Conservation (phyloP, 2,113 vertebrate genomes). For the Nymphicus hollandicus region DNA sequence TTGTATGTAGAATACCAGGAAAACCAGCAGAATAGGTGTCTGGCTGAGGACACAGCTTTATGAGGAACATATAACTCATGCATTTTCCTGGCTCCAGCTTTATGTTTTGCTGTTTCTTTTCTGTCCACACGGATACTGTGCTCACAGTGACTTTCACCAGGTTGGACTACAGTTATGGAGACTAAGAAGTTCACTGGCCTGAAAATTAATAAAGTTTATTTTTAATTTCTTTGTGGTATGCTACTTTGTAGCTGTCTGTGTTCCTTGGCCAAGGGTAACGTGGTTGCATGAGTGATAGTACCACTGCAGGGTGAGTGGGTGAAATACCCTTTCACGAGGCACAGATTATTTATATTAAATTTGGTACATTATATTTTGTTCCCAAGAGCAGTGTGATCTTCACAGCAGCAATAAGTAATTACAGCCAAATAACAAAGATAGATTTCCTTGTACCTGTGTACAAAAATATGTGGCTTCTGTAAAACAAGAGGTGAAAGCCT, state of each 20-base stretch:
- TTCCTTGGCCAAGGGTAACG: background rate
- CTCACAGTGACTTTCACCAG: background rate
- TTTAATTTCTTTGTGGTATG: background rate
- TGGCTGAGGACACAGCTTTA: background rate
- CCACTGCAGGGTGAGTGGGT: background rate
- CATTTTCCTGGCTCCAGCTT: background rate
- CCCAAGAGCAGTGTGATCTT: background rate
- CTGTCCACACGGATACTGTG: background rate
- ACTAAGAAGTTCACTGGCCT: background rate
- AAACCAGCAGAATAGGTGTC: background rate
- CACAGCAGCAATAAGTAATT: background rate
- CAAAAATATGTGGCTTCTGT: background rate
- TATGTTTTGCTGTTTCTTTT: background rate
- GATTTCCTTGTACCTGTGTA: background rate
- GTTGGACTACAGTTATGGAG: background rate
- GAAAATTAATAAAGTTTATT: background rate
- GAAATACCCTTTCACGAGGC: background rate
- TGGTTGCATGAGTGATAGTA: background rate
- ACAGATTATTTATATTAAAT: background rate
- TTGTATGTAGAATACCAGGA: background rate
- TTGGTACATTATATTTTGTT: background rate
- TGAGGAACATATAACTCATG: background rate
- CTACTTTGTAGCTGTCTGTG: background rate
- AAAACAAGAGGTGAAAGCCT: background rate
- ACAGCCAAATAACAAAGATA: background rate